Base-by-base conservation (phyloP, 2,113 vertebrate genomes). In the Cynoglossus semilaevis region DNA sequence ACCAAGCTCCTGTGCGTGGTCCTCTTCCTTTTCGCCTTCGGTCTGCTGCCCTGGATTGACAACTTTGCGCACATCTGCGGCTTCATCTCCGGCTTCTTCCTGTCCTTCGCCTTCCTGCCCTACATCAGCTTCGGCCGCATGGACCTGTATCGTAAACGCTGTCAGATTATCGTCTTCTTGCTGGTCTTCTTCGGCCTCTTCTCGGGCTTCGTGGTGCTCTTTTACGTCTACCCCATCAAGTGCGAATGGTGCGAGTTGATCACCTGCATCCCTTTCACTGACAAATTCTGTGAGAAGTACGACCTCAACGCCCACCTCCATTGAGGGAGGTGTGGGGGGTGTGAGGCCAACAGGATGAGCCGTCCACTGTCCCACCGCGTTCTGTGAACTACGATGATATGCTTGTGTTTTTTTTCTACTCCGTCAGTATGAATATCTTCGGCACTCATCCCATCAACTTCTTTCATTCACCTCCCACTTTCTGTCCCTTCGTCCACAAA, bases 271-370 rank as follows among this genome's bases (percentile, higher is more conserved):
- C 96, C 96, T 37, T 96, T 99, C 91, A 99, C 97, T 7, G 96
- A 99, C 93, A 98, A 99, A 70, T 99, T 99, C 91, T 99, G 96
- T 4, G 97, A 96, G 90, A 99, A 99, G 83, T 99, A 98, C 0
- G 96, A 98, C 86, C 93, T 99, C 81, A 96, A 99, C 0, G 93
- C 95, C 8, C 95, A 98, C 90, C 94, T 99, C 67, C 96, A 97
- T 86, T 99, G 91, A 96, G 75, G 40, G 91, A 96, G 75, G 40
- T 5, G 15, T 3, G 42, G 19, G 29, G 12, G n/a, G 34, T 1
- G 16, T 13, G 51, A 60, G 50, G 14, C 29, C 14, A 10, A 38
- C 8, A 38, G 37, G 37, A 9, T 38, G 37, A 42, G 41, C 15
- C 15, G 15, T 51, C 59, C 69, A 56, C 42, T 29, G 44, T 52